Conservation (phyloP, 2,113 vertebrate genomes). For the Tachysurus vachellii region DNA sequence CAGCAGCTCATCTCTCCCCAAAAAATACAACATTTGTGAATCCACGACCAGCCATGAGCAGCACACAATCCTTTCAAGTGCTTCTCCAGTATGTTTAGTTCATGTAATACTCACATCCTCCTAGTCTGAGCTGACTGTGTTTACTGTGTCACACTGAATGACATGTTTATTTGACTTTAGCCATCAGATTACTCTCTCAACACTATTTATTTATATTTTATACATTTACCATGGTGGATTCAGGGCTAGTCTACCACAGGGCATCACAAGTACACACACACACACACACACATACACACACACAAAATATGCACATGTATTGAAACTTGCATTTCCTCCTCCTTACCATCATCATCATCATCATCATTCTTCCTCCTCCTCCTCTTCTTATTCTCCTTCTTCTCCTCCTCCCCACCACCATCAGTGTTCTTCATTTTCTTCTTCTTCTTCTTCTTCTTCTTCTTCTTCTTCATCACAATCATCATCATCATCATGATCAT, state of each 20-base stretch:
- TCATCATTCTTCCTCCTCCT: not conserved
- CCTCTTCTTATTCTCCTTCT: not conserved
- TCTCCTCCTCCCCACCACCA: not conserved
- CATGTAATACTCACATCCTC: slow-evolving; percentile 28
- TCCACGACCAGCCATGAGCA: slow-evolving; percentile 25
- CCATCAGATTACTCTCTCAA: slow-evolving; percentile 17
- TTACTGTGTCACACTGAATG: slow-evolving; percentile 22
- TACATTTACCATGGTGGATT: not conserved
- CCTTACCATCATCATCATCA: no score
- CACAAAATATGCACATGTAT: no score
- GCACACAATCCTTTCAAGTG: slow-evolving; percentile 31
- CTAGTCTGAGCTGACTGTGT: slow-evolving; percentile 16
- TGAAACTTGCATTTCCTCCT: no score
- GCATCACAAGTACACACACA: not conserved
- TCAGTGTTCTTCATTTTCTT: not conserved
- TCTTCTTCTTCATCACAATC: no score
- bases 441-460: no score
- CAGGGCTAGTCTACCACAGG: not conserved
- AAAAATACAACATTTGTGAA: slow-evolving; percentile 36
- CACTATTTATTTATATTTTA: not conserved
- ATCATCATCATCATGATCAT: no score
- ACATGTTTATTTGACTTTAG: slow-evolving; percentile 46
- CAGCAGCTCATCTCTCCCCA: slow-evolving; percentile 19
- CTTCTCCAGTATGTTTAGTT: slow-evolving; percentile 53
- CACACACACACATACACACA: not conserved